Evolutionary conservation across 2,113 vertebrate genomes (phyloP), one percentile per base, ranked within the genome.

Genomic region (Pelecanus crispus): DNA sequence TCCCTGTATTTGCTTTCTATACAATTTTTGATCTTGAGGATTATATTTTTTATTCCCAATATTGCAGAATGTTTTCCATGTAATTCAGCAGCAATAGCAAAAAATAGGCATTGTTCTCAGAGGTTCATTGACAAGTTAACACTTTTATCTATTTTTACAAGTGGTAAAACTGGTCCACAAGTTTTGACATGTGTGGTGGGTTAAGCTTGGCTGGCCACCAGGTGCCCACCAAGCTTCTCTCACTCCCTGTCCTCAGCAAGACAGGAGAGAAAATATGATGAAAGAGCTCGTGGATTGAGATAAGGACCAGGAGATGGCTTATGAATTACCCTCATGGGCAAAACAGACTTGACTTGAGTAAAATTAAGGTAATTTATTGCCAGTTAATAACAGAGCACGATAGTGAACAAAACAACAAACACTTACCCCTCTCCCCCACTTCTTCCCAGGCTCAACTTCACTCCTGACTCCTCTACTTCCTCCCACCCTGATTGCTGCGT

Each of bases 281-380:
- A n/a, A n/a, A n/a, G n/a, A 11, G 5, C 7, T 61, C 4, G 0
- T 36, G 5, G 2, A 3, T 31, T 1, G 0, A 75, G 11, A n/a
- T n/a, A 55, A 31, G 15, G 14, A 74, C 44, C 11, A 68, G 44
- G 25, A 88, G 4, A 26, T 36, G 34, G 26, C 3, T 74, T 63
- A 52, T 3, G 1, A 68, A 36, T 47, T 36, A 18, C 12, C 28
- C 3, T 28, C 17, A 36, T 0, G 2, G 16, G 15, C 3, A 62
- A 67, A 77, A 28, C 6, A 72, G 7, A 14, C 9, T 71, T 77
- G 18, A 25, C 7, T 42, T 82, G 12, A 7, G 2, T 38, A 45
- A 67, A 91, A 78, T 67, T 50, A 24, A 40, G 50, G 59, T 25
- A 25, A 42, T 44, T 67, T 72, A 24, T 72, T 72, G 10, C 8